Conservation (phyloP, 2,113 vertebrate genomes). For the Megaceryle maxima region DNA sequence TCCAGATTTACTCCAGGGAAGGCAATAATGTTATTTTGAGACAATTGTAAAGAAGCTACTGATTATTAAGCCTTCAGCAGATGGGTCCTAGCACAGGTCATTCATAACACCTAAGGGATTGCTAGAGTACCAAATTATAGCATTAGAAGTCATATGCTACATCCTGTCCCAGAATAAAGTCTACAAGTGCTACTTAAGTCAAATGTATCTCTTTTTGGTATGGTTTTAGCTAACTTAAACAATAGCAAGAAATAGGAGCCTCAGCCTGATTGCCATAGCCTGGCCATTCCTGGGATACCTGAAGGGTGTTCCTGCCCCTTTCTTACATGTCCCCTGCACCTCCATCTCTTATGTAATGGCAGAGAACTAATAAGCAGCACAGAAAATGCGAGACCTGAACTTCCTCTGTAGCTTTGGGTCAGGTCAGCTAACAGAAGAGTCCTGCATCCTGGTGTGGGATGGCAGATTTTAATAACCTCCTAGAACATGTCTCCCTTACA, state of each 20-base stretch:
- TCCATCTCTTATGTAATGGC: background rate
- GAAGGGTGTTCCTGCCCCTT: conserved; percentile 23
- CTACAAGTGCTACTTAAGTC: background rate
- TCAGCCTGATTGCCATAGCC: background rate
- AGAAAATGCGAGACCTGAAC: background rate
- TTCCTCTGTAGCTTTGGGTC: background rate
- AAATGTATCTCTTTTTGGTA: background rate
- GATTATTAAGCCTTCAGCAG: background rate
- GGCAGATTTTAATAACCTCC: background rate
- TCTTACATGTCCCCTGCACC: background rate
- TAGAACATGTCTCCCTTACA: background rate
- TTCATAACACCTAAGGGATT: background rate
- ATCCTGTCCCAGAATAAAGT: conserved; percentile 32
- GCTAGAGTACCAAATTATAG: background rate
- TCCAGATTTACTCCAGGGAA: background rate
- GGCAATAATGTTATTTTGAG: background rate
- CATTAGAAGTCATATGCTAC: background rate
- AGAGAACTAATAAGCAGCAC: background rate
- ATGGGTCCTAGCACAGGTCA: background rate
- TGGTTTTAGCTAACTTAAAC: background rate
- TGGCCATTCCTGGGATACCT: background rate
- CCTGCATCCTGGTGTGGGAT: background rate
- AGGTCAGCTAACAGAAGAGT: background rate
- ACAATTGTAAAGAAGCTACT: background rate
- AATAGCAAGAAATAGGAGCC: background rate